Evolutionary conservation across 2,888 invertebrate genomes (phyloP).

Genomic region (Drosophila algonquin): DNA sequence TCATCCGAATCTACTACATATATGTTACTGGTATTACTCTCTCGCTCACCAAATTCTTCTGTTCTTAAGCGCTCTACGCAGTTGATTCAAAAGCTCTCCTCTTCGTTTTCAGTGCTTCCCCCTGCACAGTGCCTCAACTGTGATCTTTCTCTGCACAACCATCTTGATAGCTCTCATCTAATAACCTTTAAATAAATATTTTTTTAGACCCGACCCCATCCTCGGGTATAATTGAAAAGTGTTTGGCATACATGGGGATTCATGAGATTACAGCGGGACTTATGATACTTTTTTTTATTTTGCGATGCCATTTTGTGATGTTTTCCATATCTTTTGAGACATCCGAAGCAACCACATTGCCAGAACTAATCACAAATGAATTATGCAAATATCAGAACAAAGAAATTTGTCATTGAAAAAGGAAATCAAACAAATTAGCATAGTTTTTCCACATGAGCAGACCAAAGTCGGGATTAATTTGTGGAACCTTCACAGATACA

Average conservation of each 20-base stretch:
- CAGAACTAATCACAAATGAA: constrained; percentile 51
- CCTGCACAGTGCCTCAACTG: not conserved
- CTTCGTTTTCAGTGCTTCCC: not conserved
- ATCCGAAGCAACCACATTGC: constrained; percentile 33
- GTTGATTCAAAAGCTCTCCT: not conserved
- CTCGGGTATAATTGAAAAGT: constrained; percentile 12
- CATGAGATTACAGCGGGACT: constrained; percentile 32
- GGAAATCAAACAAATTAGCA: constrained; percentile 69
- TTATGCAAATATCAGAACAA: constrained; percentile 68
- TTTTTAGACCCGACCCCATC: not conserved
- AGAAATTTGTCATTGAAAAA: constrained; percentile 37
- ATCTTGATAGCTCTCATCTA: not conserved
- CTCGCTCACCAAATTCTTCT: not conserved
- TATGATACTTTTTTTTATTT: constrained; percentile 32
- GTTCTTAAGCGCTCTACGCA: not conserved
- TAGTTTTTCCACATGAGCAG: constrained; percentile 77
- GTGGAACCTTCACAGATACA: constrained; percentile 27
- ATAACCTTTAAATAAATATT: constrained; percentile 3
- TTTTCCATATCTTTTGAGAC: constrained; percentile 19
- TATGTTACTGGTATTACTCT: not conserved
- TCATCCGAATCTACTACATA: no score
- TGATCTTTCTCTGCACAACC: not conserved
- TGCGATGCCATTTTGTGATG: constrained; percentile 32
- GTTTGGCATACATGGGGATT: constrained; percentile 33
- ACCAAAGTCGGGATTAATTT: constrained; percentile 73